Evolutionary conservation across 2,888 invertebrate species (phyloP), one percentile per base, ranked within the genome.

Genomic region (Drosophila recens): DNA sequence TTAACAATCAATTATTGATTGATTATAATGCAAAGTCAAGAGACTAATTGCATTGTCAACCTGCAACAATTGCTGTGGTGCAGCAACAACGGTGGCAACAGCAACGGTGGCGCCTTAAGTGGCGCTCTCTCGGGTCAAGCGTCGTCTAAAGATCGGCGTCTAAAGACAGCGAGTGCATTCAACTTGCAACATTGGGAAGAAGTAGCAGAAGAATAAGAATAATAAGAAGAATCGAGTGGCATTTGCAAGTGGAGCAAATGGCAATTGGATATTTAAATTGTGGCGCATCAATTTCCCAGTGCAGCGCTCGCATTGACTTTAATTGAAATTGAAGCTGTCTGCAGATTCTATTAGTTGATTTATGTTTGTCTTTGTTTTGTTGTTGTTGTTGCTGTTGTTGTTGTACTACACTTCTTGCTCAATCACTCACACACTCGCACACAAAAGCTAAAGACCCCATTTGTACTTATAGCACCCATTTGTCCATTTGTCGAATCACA

Each of bases 261-360:
- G 53, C 84, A 84, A 80, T 84, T 84, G 84, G 79, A 65, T 65
- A 76, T 69, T 84, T 86, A 86, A 83, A 79, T 86, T 36, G 79
- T 80, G 75, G 72, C 89, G 89, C 84, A 88, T 88, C 84, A 80
- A 76, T 83, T 86, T 78, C 77, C 57, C 75, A 71, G 79, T 79
- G 64, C 70, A 67, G 65, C 65, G 51, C 65, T 58, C 65, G 56
- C 61, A 58, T 58, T 70, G 67, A 53, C 73, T 80, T 85, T 88
- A 86, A 88, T 88, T 85, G 87, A 88, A 85, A 88, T 85, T 89
- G 89, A 85, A 86, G 76, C 84, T 79, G 84, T 84, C 84, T 84
- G 83, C 83, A 86, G 89, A 88, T 83, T 86, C 84, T 79, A 84
- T 84, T 88, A 84, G 87, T 84, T 83, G 79, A 88, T 80, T 76